Base-by-base conservation (phyloP, 2,888 invertebrate species). In the Chrysina gloriosa region DNA sequence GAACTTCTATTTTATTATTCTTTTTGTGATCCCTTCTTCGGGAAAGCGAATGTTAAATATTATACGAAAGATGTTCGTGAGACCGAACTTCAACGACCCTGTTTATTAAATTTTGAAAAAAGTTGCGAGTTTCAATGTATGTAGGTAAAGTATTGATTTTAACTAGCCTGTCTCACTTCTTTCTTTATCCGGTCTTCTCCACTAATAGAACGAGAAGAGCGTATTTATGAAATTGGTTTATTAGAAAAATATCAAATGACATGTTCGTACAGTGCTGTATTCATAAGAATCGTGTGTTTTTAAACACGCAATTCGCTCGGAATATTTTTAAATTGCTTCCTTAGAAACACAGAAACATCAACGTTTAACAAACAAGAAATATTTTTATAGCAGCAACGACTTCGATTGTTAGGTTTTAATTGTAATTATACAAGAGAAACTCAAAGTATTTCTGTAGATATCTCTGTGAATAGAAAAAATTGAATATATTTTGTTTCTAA, bases 61-160 rank as follows among this genome's bases (percentile, higher is more conserved):
- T 27, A 50, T 52, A 19, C 16, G n/a, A 31, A n/a, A 9, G 9
- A 25, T n/a, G 16, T n/a, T n/a, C n/a, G n/a, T n/a, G n/a, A n/a
- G n/a, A n/a, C n/a, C n/a, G 16, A 29, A 6, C 5, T 52, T 52
- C 16, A 42, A 42, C 42, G 7, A 31, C 16, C 23, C 11, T 11
- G 16, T 23, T 42, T 25, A 25, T 58, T 42, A 34, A 27, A 14
- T 58, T 58, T 42, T 31, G 16, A 42, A 58, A 58, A 42, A 39
- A 39, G 11, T 39, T 23, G 11, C 16, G 3, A 14, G 14, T 58
- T 58, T 39, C 52, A 69, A 71, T 71, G 68, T n/a, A n/a, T n/a
- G n/a, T 75, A 76, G 74, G 74, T 74, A 75, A 73, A 75, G 77
- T 78, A 78, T 78, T 78, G 78, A 78, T 78, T 66, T 66, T 66